A percentile compares a stretch with the other conserved stretches of the same genome.
phyloP scores from a whole-genome alignment of 1,140 invertebrate species.

The Apis cerana region DNA sequence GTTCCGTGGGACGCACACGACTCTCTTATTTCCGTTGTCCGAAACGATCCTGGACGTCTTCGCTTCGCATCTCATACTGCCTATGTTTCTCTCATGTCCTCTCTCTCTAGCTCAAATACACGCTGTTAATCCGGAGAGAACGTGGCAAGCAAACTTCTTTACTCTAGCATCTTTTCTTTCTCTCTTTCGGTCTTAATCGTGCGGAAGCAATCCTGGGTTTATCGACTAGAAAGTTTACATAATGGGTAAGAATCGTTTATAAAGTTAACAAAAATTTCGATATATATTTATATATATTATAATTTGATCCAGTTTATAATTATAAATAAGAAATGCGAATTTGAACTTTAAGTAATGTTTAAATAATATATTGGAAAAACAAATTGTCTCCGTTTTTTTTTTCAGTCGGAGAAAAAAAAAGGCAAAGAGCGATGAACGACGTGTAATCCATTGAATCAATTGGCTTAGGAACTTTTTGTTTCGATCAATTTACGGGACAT shows the following conservation, averaged over 20 bases:
- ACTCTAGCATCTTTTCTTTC: no score
- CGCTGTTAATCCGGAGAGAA: slow-evolving; percentile 59
- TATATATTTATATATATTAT: no score
- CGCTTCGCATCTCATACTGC: background rate
- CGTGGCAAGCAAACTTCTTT: slow-evolving; percentile 24
- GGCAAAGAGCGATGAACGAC: slow-evolving; percentile 24
- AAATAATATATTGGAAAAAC: background rate
- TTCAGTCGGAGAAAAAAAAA: no score
- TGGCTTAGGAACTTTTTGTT: slow-evolving; percentile 65
- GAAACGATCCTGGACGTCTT: slow-evolving; percentile 39
- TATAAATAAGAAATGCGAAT: no score
- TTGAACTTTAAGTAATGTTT: no score
- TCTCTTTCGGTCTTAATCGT: no score
- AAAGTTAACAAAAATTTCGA: no score
- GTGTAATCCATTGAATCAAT: slow-evolving; percentile 52
- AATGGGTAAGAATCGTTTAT: no score
- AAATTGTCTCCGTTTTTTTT: background rate
- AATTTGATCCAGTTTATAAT: no score
- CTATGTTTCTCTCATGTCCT: background rate
- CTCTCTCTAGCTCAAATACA: background rate
- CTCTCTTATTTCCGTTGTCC: slow-evolving; percentile 62
- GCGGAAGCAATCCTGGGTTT: no score
- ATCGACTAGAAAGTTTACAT: no score
- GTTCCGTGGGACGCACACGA: slow-evolving; percentile 49
- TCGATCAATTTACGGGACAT: slow-evolving; percentile 67